Conservation (phyloP, 2,888 invertebrate genomes). For the Nephrotoma guestfalica region DNA sequence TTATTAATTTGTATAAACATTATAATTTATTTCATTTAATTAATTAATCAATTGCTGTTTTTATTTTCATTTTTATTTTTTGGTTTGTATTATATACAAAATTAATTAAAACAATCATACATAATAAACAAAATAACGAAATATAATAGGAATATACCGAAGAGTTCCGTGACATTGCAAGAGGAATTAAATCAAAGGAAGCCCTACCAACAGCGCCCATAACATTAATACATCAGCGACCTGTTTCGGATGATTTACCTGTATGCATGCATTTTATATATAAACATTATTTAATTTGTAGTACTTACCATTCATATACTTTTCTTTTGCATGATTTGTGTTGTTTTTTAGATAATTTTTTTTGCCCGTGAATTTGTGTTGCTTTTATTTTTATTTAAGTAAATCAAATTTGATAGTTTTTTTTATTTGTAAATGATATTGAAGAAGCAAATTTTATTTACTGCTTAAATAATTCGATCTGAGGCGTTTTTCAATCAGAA, state of each 20-base stretch:
- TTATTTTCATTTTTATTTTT: slow-evolving; percentile 8
- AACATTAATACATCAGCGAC: slow-evolving; percentile 88
- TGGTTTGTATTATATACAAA: neutral
- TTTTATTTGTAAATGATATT: neutral
- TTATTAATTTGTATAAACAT: slow-evolving; percentile 2
- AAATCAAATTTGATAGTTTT: slow-evolving; percentile 19
- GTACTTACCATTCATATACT: neutral
- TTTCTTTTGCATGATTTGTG: neutral
- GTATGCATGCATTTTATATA: slow-evolving; percentile 18
- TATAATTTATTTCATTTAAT: neutral
- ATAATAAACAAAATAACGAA: slow-evolving; percentile 3
- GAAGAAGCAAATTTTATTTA: neutral
- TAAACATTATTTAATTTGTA: neutral
- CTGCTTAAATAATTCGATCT: neutral
- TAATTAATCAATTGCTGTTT: slow-evolving; percentile 7
- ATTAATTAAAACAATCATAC: slow-evolving; percentile 3
- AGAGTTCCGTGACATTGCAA: slow-evolving; percentile 93
- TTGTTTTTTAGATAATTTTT: neutral
- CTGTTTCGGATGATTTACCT: slow-evolving; percentile 90
- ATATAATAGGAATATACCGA: slow-evolving; percentile 79
- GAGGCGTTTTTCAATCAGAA: no score
- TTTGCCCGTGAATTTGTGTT: slow-evolving; percentile 20
- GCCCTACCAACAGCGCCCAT: slow-evolving; percentile 83
- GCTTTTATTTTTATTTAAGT: slow-evolving; percentile 36
- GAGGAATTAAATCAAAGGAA: slow-evolving; percentile 80